Conservation (phyloP, 2,797 vertebrate species). For the Mustela erminea region DNA sequence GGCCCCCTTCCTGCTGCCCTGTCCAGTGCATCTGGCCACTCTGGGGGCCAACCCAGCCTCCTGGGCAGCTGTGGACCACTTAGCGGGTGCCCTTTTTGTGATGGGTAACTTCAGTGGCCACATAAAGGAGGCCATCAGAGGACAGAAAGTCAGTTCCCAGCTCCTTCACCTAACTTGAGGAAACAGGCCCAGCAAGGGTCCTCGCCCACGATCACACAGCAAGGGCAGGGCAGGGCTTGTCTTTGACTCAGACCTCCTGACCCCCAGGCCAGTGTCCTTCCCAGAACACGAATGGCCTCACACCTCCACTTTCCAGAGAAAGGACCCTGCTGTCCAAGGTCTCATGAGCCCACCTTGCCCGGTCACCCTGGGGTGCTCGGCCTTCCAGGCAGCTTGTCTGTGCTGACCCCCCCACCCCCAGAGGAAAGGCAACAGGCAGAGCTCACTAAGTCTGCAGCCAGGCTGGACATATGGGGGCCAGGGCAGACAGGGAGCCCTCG, state of each 20-base stretch:
- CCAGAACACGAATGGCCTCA: not conserved
- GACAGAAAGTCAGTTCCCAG: not conserved
- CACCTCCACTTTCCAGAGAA: not conserved
- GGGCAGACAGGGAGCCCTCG: not conserved
- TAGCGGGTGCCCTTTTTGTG: not conserved
- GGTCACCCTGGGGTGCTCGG: accelerated
- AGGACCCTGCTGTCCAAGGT: not conserved
- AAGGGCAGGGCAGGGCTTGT: not conserved
- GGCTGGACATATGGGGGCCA: not conserved
- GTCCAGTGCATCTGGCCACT: not conserved
- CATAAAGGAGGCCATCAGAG: not conserved
- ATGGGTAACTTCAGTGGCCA: not conserved
- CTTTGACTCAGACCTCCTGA: not conserved
- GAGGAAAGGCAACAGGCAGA: not conserved
- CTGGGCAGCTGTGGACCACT: not conserved
- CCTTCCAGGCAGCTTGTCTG: not conserved
- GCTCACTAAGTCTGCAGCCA: not conserved
- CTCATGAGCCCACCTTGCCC: not conserved
- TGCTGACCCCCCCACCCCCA: not conserved
- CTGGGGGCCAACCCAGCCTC: not conserved
- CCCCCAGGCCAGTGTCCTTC: not conserved
- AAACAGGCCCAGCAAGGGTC: not conserved
- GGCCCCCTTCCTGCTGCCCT: conserved; percentile 49
- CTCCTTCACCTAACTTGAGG: not conserved
- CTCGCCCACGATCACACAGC: not conserved